Percentiles rank a stretch among this genome's conserved stretches.
Evolutionary conservation across 2,113 vertebrate genomes (phyloP).

Genomic region (Fukomys damarensis): DNA sequence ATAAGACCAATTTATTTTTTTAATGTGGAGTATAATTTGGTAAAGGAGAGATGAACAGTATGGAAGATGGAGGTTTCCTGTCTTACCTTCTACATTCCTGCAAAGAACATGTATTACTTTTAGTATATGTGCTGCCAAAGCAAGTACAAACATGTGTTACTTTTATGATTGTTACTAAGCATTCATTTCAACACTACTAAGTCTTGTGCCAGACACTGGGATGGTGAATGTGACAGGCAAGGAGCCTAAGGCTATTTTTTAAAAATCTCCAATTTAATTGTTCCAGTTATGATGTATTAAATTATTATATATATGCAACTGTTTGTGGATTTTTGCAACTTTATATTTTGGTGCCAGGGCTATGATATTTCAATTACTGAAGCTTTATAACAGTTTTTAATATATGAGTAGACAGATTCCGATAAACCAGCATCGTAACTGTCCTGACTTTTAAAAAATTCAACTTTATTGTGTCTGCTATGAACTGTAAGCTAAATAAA

Average conservation of each 20-base stretch:
- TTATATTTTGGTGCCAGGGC: not conserved
- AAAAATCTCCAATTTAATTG: not conserved
- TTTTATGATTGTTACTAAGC: not conserved
- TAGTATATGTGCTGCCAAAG: not conserved
- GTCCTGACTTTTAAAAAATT: not conserved
- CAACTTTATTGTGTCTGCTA: no score
- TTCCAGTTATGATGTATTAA: not conserved
- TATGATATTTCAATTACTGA: slow-evolving; percentile 18
- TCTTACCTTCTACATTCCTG: slow-evolving; percentile 2
- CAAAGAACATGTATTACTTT: not conserved
- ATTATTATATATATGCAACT: not conserved
- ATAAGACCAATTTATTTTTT: not conserved
- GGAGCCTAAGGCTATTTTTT: not conserved
- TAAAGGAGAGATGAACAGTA: not conserved
- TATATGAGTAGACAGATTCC: not conserved
- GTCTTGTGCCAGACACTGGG: not conserved
- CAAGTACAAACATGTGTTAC: no score
- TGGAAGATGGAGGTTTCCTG: not conserved
- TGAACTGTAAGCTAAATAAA: no score
- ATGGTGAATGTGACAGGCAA: not conserved
- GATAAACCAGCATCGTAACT: not conserved
- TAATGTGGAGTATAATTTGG: not conserved
- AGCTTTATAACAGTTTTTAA: not conserved
- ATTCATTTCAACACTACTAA: not conserved
- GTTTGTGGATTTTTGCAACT: not conserved